Conservation (phyloP, 2,113 vertebrate species). For the Origma solitaria region DNA sequence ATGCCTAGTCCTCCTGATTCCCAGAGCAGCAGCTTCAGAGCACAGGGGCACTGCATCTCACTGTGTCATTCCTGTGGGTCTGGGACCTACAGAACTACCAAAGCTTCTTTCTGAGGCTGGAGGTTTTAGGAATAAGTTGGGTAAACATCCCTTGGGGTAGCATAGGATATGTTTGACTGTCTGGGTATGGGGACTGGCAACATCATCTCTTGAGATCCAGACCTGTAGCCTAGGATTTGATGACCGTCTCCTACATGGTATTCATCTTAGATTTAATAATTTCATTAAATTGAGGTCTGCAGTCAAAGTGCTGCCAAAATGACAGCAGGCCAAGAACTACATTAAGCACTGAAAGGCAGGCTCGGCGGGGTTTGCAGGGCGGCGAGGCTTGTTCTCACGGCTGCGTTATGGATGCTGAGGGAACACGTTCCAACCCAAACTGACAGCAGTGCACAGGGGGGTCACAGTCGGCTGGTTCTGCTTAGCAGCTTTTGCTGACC, state of each 20-base stretch:
- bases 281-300: slow-evolving; percentile 1
- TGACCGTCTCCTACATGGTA: background rate
- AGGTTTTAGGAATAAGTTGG: background rate
- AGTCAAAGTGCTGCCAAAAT: background rate
- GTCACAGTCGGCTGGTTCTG: background rate
- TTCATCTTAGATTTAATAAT: background rate
- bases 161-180: background rate
- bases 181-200: background rate
- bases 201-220: background rate
- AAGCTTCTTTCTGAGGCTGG: background rate
- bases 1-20: background rate
- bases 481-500: slow-evolving; percentile 32
- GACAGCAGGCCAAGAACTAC: background rate
- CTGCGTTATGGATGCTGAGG: rapidly evolving
- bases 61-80: background rate
- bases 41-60: background rate
- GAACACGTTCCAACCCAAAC: background rate
- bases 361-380: background rate
- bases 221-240: background rate
- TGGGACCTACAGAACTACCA: background rate
- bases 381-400: background rate
- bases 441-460: rapidly evolving
- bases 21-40: background rate
- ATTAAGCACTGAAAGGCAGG: background rate
- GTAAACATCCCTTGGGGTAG: background rate